Conservation (phyloP, 2,888 invertebrate species). For the Tinea semifulvella region DNA sequence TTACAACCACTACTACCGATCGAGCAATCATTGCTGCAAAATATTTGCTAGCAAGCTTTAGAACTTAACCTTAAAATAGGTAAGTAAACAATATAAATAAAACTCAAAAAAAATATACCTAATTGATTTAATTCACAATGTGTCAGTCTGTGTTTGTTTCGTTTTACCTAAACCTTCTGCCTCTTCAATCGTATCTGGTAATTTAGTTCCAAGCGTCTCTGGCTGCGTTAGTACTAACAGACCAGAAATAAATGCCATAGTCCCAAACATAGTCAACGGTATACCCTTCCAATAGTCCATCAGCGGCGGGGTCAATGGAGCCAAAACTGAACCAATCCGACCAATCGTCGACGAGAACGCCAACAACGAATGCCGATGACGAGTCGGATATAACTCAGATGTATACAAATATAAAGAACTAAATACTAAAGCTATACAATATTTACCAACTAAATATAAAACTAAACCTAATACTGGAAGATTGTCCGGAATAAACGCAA, state of each 20-base stretch:
- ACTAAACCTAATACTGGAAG: constrained; percentile 35
- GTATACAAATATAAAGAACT: constrained; percentile 73
- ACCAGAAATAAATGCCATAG: constrained; percentile 40
- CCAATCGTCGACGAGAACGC: constrained; percentile 78
- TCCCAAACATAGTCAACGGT: constrained; percentile 49
- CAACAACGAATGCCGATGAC: constrained; percentile 72
- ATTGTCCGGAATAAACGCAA: constrained; percentile 54
- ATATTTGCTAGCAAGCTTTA: too few relatives aligned
- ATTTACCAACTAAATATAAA: constrained; percentile 70
- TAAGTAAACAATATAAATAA: background rate
- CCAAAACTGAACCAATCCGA: constrained; percentile 73
- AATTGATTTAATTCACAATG: background rate
- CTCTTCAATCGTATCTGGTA: constrained; percentile 57
- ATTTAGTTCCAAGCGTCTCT: constrained; percentile 44
- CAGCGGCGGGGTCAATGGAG: constrained; percentile 74
- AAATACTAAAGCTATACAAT: constrained; percentile 71
- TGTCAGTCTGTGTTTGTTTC: constrained; percentile 8
- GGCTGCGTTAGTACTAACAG: constrained; percentile 49
- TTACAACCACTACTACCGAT: too few relatives aligned
- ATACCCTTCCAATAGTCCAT: constrained; percentile 58
- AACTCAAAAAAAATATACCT: background rate
- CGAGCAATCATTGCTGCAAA: too few relatives aligned
- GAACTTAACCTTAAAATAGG: too few relatives aligned
- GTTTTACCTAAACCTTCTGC: constrained; percentile 42
- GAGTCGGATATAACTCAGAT: constrained; percentile 77